Conservation (phyloP, 2,113 vertebrate genomes). For the Lampris megalopsis region DNA sequence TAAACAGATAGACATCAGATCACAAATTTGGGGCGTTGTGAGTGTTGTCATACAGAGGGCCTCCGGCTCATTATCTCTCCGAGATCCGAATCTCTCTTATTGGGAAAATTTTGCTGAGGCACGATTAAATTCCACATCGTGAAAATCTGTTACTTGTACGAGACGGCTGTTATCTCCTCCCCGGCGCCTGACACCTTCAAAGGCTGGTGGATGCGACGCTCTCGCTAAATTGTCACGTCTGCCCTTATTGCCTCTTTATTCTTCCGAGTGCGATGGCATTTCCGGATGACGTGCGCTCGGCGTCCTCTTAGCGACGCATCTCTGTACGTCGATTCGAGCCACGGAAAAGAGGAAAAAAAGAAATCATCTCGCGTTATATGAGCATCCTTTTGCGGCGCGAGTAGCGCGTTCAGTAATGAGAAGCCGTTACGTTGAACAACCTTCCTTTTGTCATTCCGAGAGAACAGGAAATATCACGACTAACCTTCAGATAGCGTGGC, state of each 20-base stretch:
- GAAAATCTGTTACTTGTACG: neutral
- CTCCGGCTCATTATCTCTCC: no score
- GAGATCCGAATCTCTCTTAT: neutral
- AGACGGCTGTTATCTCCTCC: neutral
- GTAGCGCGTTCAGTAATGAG: no score
- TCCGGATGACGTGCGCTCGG: neutral
- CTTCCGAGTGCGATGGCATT: neutral
- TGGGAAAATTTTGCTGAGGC: neutral
- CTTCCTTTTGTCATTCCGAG: no score
- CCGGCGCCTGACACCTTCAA: neutral
- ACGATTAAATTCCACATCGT: neutral
- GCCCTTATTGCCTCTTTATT: neutral
- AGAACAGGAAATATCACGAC: no score
- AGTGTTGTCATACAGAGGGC: neutral
- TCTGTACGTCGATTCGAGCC: neutral
- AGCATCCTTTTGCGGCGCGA: no score
- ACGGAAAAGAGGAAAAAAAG: neutral
- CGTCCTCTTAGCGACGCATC: neutral
- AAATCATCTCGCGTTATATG: no score
- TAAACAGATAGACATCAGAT: no score
- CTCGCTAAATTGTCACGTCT: neutral
- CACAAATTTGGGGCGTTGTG: no score
- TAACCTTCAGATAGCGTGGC: no score
- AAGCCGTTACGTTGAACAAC: no score
- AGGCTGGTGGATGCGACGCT: neutral